Base-by-base conservation (phyloP, 64 coral and sea anemone genomes). In the Montipora cactus region DNA sequence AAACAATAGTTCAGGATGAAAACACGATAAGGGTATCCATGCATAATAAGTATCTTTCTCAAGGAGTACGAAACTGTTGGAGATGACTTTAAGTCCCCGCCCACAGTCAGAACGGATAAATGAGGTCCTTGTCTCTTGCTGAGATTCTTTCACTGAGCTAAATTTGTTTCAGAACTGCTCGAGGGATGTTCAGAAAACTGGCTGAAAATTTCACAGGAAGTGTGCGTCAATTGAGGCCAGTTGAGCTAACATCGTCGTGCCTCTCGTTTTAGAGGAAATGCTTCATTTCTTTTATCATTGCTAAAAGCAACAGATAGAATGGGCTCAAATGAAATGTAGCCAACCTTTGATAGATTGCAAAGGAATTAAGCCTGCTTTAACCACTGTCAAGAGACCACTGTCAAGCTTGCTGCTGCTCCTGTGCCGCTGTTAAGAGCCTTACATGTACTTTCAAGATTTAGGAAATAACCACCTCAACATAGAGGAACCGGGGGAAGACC, bases 1-100 rank as follows among this genome's bases (percentile, higher is more conserved):
- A 71, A 86, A 86, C 82, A 86, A 86, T 86, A 21, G 62, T 13
- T 45, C 48, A 86, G 82, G 45, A 86, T 50, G 18, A 15, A 59
- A 22, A 68, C 67, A 71, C 61, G 82, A 86, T 86, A 86, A 86
- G 82, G 67, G 82, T 48, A 86, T 18, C 66, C 82, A 71, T 86
- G 66, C 82, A 72, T 86, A 86, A 15, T 50, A 51, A 72, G 47
- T 28, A 86, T 62, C 18, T 86, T 47, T 46, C 47, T 86, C 61
- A 49, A 71, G 44, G 66, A 67, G 76, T 50, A 70, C 11, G 14
- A 49, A 86, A 18, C 82, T 71, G 82, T 50, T 49, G 64, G 82
- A 86, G 46, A 59, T 59, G 67, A 59, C 67, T 50, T 19, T 20
- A 14, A 37, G 67, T 71, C 66, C n/a, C 82, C 82, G 66, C 82